phyloP scores from a whole-genome alignment of 2,888 invertebrate genomes.

The Aphidius colemani region DNA sequence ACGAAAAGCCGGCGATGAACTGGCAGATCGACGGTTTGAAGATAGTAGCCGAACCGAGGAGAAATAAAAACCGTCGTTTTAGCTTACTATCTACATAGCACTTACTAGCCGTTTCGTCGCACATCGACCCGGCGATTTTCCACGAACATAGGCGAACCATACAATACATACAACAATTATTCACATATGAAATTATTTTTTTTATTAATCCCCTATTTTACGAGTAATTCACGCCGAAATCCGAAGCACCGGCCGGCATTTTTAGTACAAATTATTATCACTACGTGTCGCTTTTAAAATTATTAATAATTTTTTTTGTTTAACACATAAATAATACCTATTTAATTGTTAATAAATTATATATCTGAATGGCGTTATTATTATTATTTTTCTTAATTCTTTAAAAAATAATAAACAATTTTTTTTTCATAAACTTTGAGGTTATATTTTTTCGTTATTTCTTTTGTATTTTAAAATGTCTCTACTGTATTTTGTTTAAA shows the following conservation, averaged over 20 bases:
- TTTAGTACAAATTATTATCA: conserved; percentile 1
- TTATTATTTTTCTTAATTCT: too few relatives aligned
- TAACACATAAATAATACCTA: too few relatives aligned
- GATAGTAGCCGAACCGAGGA: conserved; percentile 25
- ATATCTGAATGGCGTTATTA: too few relatives aligned
- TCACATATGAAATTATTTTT: neutral
- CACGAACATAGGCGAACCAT: conserved; percentile 32
- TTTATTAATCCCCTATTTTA: neutral
- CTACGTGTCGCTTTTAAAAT: too few relatives aligned
- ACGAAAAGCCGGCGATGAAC: conserved; percentile 57
- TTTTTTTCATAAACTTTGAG: too few relatives aligned
- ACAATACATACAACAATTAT: neutral
- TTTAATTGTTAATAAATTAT: too few relatives aligned
- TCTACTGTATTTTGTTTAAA: too few relatives aligned
- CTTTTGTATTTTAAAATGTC: too few relatives aligned
- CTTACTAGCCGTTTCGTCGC: conserved; percentile 31
- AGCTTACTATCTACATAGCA: conserved; percentile 36
- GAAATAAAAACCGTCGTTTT: conserved; percentile 36
- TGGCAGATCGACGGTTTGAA: conserved; percentile 53
- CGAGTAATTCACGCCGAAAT: neutral
- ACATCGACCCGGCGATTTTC: conserved; percentile 33
- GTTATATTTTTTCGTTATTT: too few relatives aligned
- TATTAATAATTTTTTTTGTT: too few relatives aligned
- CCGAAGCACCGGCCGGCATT: conserved; percentile 21
- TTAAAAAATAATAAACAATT: too few relatives aligned